These are phyloP conservation scores for Ophion slaviceki DNA, from an alignment of 2,888 invertebrate species.

Conservation along the genomic window DNA sequence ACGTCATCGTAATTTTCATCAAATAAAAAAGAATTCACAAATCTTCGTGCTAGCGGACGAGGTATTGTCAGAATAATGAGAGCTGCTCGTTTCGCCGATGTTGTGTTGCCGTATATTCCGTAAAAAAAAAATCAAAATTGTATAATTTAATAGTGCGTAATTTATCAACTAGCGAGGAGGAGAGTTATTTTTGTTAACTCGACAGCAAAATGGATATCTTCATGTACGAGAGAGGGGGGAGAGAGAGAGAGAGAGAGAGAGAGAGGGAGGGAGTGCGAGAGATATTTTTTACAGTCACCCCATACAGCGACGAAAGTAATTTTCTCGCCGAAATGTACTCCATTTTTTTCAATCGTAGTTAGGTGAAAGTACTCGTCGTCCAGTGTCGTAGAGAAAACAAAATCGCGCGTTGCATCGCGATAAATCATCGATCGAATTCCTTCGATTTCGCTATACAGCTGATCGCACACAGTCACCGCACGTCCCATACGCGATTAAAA, in stretches of 20 bases:
- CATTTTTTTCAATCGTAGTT: conserved; percentile 56
- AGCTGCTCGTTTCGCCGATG: neutral
- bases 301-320: neutral
- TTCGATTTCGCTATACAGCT: conserved; percentile 1
- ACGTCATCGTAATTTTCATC: too few relatives aligned
- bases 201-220: conserved; percentile 43
- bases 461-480: neutral
- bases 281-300: conserved; percentile 47
- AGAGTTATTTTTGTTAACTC: conserved; percentile 35
- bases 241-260: neutral
- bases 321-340: conserved; percentile 20
- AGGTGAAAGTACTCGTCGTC: conserved; percentile 51
- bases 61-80: neutral
- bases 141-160: conserved; percentile 35
- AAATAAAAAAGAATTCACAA: neutral
- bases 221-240: conserved; percentile 6
- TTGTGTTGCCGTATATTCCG: conserved; percentile 14
- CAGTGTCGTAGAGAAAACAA: conserved; percentile 22
- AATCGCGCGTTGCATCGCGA: neutral
- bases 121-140: neutral
- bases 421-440: conserved; percentile 15
- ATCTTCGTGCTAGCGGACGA: neutral
- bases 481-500: neutral
- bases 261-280: neutral
- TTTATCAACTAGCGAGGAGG: conserved; percentile 14